Evolutionary conservation across 2,113 vertebrate genomes (phyloP).

Genomic region (Siniperca knerii): DNA sequence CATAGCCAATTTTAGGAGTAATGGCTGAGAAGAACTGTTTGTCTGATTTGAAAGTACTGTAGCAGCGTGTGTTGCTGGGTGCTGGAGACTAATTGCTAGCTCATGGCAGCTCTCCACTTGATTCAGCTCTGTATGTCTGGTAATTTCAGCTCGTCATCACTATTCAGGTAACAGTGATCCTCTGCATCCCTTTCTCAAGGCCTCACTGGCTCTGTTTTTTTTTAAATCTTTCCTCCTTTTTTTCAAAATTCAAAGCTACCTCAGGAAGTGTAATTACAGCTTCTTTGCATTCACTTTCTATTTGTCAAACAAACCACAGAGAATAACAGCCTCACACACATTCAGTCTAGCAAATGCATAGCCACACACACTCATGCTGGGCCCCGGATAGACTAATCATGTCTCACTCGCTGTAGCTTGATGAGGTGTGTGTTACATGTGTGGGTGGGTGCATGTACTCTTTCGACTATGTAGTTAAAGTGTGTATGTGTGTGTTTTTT

Average conservation of each 20-base stretch:
- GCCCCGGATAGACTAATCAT: conserved; percentile 67
- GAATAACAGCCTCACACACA: conserved; percentile 50
- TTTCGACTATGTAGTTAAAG: conserved; percentile 19
- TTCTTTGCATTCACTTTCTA: conserved; percentile 53
- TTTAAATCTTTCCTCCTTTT: not conserved
- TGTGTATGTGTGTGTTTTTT: conserved; percentile 5
- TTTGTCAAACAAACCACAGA: conserved; percentile 67
- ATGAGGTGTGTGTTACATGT: conserved; percentile 59
- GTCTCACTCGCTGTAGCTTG: conserved; percentile 57
- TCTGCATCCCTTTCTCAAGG: conserved; percentile 5
- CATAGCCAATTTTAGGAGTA: not conserved
- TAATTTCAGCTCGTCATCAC: conserved; percentile 59
- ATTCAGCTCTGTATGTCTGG: conserved; percentile 38
- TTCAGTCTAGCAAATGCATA: conserved; percentile 28
- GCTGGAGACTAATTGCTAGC: conserved; percentile 56
- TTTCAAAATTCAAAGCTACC: conserved; percentile 26
- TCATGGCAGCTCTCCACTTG: conserved; percentile 52
- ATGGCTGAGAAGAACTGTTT: conserved; percentile 3
- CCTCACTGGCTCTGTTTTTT: not conserved
- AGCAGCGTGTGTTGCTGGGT: conserved; percentile 8
- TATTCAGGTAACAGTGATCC: conserved; percentile 34
- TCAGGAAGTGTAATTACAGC: conserved; percentile 58
- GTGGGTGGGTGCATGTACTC: conserved; percentile 42
- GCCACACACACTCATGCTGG: conserved; percentile 52
- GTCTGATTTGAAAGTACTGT: conserved; percentile 36